Evolutionary conservation across 2,113 vertebrate species (phyloP), one percentile per base, ranked within the genome.

Genomic region (Oceanites oceanicus): DNA sequence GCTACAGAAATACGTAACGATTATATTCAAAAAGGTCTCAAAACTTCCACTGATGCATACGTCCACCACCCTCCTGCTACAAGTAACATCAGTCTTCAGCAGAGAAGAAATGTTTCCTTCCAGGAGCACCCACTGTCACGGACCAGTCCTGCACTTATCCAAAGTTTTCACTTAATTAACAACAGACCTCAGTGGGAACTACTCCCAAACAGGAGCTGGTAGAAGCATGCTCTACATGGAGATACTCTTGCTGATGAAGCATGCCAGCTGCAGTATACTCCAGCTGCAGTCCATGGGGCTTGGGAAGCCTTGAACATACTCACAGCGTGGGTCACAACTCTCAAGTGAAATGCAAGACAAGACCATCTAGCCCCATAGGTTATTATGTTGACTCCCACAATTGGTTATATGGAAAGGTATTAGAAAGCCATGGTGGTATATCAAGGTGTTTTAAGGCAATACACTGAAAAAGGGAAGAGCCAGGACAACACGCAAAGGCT

Each of bases 401-500:
- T 0, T 45, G 25, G 34, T 84, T 30, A 34, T 23, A 42, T 14
- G 17, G 81, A 56, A 50, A 91, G 27, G 27, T 49, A 74, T 36
- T 76, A 70, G 30, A 84, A 71, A 95, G 74, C 22, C 38, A 9
- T 34, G 22, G 47, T 11, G 22, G 20, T n/a, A 1, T 10, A 49
- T 27, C 36, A 22, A 22, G 34, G 36, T 29, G 23, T 36, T 68
- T 52, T 63, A 85, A n/a, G 61, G 61, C 47, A 67, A 84, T 12
- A 62, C 1, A 11, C 9, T 40, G 52, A 71, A 89, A 55, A 92
- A 68, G 11, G 10, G 25, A 59, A 81, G 56, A 93, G 68, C 30
- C 20, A 7, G 0, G 2, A 38, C 1, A 2, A 55, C 18, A 52
- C 1, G 2, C 29, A 50, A 74, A 78, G 62, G 49, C 71, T 79